These are phyloP conservation scores for Hymenochirus boettgeri DNA, from an alignment of 2,113 vertebrate genomes.

Conservation along the genomic window DNA sequence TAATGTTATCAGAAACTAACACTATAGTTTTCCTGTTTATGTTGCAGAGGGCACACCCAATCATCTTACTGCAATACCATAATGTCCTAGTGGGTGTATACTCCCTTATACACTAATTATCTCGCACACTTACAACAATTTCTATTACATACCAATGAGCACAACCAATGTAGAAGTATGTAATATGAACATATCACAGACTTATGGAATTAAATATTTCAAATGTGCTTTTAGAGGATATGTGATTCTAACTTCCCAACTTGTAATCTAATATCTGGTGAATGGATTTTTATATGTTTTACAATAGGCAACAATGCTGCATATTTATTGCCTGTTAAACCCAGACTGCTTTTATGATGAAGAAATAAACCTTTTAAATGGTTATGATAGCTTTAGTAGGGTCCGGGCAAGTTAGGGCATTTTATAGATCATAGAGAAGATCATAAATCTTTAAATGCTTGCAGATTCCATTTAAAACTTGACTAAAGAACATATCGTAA, in stretches of 20 bases:
- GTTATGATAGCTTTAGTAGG: conserved; percentile 48
- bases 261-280: not conserved
- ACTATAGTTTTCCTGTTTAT: no score
- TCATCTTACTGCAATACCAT: no score
- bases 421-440: conserved; percentile 48
- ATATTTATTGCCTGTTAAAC: conserved; percentile 47
- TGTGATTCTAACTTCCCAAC: conserved; percentile 32
- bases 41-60: no score
- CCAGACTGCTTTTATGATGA: conserved; percentile 49
- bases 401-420: conserved; percentile 50
- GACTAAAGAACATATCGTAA: conserved; percentile 45
- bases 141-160: no score
- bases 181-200: no score
- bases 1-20: no score
- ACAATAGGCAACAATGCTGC: conserved; percentile 43
- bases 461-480: conserved; percentile 65
- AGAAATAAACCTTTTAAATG: conserved; percentile 55
- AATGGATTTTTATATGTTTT: conserved; percentile 37
- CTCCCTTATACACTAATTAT: no score
- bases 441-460: conserved; percentile 69
- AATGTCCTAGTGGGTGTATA: no score
- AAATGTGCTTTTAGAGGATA: not conserved
- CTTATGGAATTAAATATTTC: conserved; percentile 36
- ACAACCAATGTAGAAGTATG: no score
- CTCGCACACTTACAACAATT: no score